A percentile compares a stretch with the other conserved stretches of the same genome.
phyloP scores from a whole-genome alignment of 2,797 vertebrate species.

The Rhynchonycteris naso region DNA sequence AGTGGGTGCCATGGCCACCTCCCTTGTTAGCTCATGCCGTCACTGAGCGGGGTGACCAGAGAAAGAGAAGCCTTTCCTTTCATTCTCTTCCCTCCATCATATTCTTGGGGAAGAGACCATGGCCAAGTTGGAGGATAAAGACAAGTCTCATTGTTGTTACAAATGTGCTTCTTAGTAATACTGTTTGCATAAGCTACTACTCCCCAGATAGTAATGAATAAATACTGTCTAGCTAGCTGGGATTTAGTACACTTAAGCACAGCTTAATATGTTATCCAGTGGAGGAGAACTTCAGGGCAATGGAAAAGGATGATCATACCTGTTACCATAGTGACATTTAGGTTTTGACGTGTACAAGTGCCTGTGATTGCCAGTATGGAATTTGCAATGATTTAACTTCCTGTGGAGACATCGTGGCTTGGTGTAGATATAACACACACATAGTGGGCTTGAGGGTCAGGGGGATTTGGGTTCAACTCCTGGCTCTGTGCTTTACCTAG shows the following conservation, averaged over 20 bases:
- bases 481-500: not conserved
- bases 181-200: not conserved
- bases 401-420: not conserved
- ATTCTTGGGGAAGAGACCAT: not conserved
- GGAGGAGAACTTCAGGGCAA: not conserved
- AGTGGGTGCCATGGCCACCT: slow-evolving; percentile 36
- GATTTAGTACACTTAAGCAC: slow-evolving; percentile 72
- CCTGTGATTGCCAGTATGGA: not conserved
- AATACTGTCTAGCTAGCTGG: slow-evolving; percentile 49
- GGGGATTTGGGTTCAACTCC: not conserved
- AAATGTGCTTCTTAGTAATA: slow-evolving; percentile 42
- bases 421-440: not conserved
- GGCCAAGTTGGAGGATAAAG: not conserved
- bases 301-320: not conserved
- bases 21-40: not conserved
- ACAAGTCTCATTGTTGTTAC: slow-evolving; percentile 35
- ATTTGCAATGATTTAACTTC: slow-evolving; percentile 16
- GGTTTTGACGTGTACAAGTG: not conserved
- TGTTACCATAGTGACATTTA: not conserved
- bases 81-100: not conserved
- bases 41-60: not conserved
- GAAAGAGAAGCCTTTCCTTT: not conserved
- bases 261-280: not conserved
- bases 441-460: not conserved
- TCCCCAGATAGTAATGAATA: slow-evolving; percentile 61